These are phyloP conservation scores for Uropetala carovei DNA, from an alignment of 2,888 invertebrate genomes.

Conservation along the genomic window DNA sequence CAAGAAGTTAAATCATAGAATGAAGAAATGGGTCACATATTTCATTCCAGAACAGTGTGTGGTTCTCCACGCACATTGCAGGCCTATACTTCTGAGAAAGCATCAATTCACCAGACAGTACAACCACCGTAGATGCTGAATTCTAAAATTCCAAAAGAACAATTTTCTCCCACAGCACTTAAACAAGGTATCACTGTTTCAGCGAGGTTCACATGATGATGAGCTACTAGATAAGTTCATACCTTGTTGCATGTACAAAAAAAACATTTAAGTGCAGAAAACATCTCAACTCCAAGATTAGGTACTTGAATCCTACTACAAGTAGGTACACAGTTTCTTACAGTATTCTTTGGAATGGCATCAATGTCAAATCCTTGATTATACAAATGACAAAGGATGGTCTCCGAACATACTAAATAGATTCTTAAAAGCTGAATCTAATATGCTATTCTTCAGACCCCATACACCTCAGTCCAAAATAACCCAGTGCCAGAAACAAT, in stretches of 20 bases:
- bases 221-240: not conserved
- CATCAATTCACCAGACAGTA: constrained; percentile 5
- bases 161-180: constrained; percentile 31
- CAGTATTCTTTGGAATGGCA: constrained; percentile 51
- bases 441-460: not conserved
- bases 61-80: not conserved
- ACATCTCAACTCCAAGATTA: not conserved
- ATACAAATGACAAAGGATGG: not conserved
- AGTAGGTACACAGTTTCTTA: not conserved
- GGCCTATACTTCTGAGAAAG: not conserved
- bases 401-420: not conserved
- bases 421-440: not conserved
- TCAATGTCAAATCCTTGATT: not conserved
- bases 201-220: not conserved
- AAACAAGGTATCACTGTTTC: constrained; percentile 19
- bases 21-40: constrained; percentile 33
- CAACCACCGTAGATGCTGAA: constrained; percentile 33
- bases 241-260: not conserved
- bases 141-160: constrained; percentile 26
- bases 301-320: not conserved
- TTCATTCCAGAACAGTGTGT: constrained; percentile 11
- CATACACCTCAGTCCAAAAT: constrained; percentile 14
- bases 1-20: constrained; percentile 35
- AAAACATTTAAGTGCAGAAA: constrained; percentile 19
- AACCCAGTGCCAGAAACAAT: constrained; percentile 43